Evolutionary conservation across 2,113 vertebrate genomes (phyloP).

Genomic region (Stercorarius parasiticus): DNA sequence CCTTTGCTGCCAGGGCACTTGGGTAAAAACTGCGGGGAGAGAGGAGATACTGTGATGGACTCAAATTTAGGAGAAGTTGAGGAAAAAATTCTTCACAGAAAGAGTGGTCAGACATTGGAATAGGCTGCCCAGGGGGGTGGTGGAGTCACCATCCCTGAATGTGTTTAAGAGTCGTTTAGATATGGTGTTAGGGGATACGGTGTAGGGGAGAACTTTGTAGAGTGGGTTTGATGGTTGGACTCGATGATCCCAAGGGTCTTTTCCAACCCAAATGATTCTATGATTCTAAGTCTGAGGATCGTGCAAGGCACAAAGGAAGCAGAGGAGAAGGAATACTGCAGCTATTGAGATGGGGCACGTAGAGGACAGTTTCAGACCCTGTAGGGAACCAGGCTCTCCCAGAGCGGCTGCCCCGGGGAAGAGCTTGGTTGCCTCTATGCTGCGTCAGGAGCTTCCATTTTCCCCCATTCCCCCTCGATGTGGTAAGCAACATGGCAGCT

Average conservation of each 20-base stretch:
- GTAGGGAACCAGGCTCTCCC: not conserved
- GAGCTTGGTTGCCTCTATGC: not conserved
- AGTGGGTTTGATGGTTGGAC: no score
- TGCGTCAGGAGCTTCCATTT: not conserved
- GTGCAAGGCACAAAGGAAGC: not conserved
- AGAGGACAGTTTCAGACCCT: not conserved
- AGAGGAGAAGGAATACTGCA: not conserved
- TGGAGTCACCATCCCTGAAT: no score
- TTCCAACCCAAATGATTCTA: no score
- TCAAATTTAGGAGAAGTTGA: not conserved
- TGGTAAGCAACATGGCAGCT: not conserved
- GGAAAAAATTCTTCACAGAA: no score
- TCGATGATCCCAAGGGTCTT: no score
- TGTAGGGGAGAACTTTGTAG: no score
- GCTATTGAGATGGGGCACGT: not conserved
- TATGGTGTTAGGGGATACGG: no score
- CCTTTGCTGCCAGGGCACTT: not conserved
- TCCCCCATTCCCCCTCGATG: accelerated
- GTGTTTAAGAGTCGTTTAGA: no score
- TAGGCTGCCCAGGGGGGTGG: no score
- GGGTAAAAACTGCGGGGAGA: not conserved
- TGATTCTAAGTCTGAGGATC: not conserved
- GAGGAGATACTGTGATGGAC: not conserved
- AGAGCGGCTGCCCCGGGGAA: not conserved
- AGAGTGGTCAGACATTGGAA: no score